Evolutionary conservation across 2,888 invertebrate genomes (phyloP).

Genomic region (Acleris laterana): DNA sequence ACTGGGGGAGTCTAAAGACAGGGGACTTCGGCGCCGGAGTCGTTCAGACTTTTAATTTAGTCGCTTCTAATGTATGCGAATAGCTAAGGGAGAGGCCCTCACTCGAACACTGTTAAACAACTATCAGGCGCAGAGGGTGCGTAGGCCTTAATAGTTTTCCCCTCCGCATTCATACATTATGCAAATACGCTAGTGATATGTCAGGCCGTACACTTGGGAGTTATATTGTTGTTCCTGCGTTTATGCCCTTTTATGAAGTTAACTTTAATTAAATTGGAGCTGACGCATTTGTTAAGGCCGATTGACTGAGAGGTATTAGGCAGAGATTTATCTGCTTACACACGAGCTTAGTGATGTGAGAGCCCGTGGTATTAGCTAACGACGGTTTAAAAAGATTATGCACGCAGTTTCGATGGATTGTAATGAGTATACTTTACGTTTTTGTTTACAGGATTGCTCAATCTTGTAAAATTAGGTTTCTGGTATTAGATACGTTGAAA

Average conservation of each 20-base stretch:
- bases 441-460: too few species aligned
- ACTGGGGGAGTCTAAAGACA: slow-evolving; percentile 48
- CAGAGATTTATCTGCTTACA: slow-evolving; percentile 77
- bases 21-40: slow-evolving; percentile 59
- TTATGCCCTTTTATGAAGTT: slow-evolving; percentile 82
- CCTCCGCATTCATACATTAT: slow-evolving; percentile 81
- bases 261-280: slow-evolving; percentile 83
- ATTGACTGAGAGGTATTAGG: slow-evolving; percentile 78
- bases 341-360: slow-evolving; percentile 52
- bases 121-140: slow-evolving; percentile 77
- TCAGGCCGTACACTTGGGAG: slow-evolving; percentile 80
- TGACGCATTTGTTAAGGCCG: slow-evolving; percentile 75
- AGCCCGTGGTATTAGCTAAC: slow-evolving; percentile 38
- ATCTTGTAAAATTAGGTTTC: too few species aligned
- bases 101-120: slow-evolving; percentile 76
- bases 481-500: too few species aligned
- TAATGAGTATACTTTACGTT: not conserved
- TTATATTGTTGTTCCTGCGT: slow-evolving; percentile 81
- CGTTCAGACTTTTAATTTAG: slow-evolving; percentile 84
- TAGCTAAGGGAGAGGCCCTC: slow-evolving; percentile 60
- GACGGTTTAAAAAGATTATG: slow-evolving; percentile 39
- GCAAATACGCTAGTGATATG: slow-evolving; percentile 83
- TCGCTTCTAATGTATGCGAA: slow-evolving; percentile 81
- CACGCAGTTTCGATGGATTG: slow-evolving; percentile 11
- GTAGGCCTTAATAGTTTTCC: slow-evolving; percentile 80